phyloP scores from a whole-genome alignment of 2,113 vertebrate genomes.

The Crotalus helleri region DNA sequence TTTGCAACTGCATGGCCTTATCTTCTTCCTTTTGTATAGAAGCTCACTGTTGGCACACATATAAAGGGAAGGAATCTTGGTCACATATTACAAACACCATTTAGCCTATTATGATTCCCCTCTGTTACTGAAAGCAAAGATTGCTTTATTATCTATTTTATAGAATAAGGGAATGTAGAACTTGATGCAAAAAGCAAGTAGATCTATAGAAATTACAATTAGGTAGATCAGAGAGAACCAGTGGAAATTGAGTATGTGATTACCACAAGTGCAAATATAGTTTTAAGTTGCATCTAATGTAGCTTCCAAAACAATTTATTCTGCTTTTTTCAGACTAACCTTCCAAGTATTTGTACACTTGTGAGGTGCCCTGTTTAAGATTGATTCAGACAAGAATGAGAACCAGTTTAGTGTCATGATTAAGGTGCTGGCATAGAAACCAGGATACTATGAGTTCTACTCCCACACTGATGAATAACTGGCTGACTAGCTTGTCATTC shows the following conservation, averaged over 20 bases:
- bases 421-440: not conserved
- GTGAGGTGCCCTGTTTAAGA: not conserved
- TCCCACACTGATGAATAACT: not conserved
- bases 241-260: not conserved
- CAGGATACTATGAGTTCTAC: not conserved
- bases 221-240: not conserved
- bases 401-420: not conserved
- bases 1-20: not conserved
- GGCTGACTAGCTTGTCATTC: not conserved
- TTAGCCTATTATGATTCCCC: not conserved
- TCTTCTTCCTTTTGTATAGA: not conserved
- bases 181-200: not conserved
- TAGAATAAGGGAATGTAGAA: not conserved
- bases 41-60: not conserved
- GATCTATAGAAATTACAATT: not conserved
- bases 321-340: not conserved
- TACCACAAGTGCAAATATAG: not conserved
- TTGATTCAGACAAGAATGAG: not conserved
- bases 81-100: not conserved
- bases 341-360: not conserved
- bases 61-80: not conserved
- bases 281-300: not conserved
- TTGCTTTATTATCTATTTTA: not conserved
- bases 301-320: not conserved
- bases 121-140: not conserved